Conservation (phyloP, 2,888 invertebrate species). For the Venusia cambrica region DNA sequence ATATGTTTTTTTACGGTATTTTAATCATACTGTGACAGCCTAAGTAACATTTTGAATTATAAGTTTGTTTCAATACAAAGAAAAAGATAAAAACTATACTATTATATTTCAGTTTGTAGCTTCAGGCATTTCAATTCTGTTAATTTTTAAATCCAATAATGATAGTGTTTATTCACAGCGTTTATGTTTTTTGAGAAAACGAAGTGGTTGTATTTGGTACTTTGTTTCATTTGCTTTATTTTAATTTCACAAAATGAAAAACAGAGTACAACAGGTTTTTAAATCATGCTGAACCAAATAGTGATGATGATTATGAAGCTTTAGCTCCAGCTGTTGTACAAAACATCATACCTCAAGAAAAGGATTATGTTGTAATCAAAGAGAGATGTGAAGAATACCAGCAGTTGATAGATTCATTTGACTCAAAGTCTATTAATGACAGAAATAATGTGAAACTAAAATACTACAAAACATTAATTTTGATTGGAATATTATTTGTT, state of each 20-base stretch:
- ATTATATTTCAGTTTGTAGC: not conserved
- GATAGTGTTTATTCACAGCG: conserved; percentile 1
- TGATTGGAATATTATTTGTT: no score
- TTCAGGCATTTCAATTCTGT: conserved; percentile 1
- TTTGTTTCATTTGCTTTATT: conserved; percentile 3
- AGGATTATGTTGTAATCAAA: conserved; percentile 4
- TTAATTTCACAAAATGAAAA: conserved; percentile 5
- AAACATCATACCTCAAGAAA: conserved; percentile 5
- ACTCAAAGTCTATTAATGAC: conserved; percentile 10
- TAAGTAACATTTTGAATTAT: not conserved
- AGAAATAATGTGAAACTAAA: no score
- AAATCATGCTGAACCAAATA: conserved; percentile 7
- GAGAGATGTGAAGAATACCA: conserved; percentile 3
- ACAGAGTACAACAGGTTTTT: conserved; percentile 7
- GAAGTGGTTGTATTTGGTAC: conserved; percentile 1
- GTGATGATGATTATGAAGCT: conserved; percentile 5
- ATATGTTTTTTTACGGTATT: conserved; percentile 1
- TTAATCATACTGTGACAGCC: not conserved
- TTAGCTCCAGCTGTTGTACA: conserved; percentile 1
- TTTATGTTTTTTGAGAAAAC: conserved; percentile 1
- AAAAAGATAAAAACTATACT: conserved; percentile 1
- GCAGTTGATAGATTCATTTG: conserved; percentile 10
- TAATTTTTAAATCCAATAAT: conserved; percentile 1
- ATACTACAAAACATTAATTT: no score
- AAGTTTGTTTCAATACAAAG: conserved; percentile 2